Evolutionary conservation across 2,113 vertebrate genomes (phyloP), one percentile per base, ranked within the genome.

Genomic region (Callocephalon fimbriatum): DNA sequence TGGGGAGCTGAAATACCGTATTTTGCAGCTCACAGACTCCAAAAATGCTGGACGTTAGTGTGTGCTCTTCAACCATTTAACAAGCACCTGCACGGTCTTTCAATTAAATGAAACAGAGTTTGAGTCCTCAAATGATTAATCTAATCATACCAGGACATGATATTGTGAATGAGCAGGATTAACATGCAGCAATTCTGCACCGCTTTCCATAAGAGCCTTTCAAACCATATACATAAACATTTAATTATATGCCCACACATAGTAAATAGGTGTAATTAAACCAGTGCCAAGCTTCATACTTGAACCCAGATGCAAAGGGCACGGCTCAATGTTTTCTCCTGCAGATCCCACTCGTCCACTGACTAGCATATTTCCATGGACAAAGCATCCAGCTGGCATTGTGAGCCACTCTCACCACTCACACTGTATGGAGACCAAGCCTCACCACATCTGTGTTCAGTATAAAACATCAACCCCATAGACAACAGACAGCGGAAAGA

Each of bases 71-170:
- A 37, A 22, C 75, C 45, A n/a, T 48, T 51, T 68, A 68, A 58
- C 3, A 71, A 76, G 73, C 27, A 83, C 45, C 54, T 90, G 23
- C 9, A 26, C 27, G 65, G 68, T 38, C 50, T 35, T 79, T 72
- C 74, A 81, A 18, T 56, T 83, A 77, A 85, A 16, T 40, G 23
- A 75, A 95, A 82, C 2, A 6, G 72, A 48, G 65, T 78, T 95
- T 81, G 70, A 96, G 67, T 66, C 44, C 83, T 91, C 37, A 91
- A 38, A 80, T 65, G 14, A 80, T 85, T 83, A 35, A 59, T 47
- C 22, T 61, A 58, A 47, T 35, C 67, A 38, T 63, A 70, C 17
- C 47, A 81, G 73, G 53, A 77, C 51, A 82, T 3, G 1, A 96
- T 42, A 56, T n/a, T 27, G 88, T 16, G 86, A 63, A 56, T 84